These are phyloP conservation scores for Antedon bifida DNA, from an alignment of 35 echinoderm and acorn worm genomes.

Conservation along the genomic window DNA sequence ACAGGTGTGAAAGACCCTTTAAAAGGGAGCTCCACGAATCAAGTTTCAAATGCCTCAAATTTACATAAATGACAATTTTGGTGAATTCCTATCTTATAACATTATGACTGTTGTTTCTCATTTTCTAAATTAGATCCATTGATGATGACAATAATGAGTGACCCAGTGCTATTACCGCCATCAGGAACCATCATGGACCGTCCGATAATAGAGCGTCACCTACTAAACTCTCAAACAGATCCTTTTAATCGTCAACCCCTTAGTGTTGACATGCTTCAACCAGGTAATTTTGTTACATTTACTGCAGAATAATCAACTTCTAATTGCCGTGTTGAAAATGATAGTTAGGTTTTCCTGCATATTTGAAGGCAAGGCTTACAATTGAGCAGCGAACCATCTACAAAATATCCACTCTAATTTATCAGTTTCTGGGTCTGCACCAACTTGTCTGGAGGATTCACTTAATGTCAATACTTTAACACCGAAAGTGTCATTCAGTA, in stretches of 20 bases:
- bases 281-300: conserved; percentile 21
- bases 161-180: conserved; percentile 72
- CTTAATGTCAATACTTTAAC: too few relatives aligned
- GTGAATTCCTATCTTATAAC: neutral
- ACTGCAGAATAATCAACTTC: neutral
- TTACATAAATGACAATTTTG: neutral
- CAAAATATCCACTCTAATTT: too few relatives aligned
- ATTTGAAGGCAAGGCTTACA: too few relatives aligned
- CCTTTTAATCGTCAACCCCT: conserved; percentile 72
- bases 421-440: too few relatives aligned
- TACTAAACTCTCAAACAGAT: conserved; percentile 91
- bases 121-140: conserved; percentile 72
- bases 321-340: neutral
- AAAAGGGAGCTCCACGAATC: too few relatives aligned
- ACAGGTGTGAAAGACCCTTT: too few relatives aligned
- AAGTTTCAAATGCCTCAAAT: neutral
- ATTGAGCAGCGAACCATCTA: too few relatives aligned
- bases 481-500: too few relatives aligned
- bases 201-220: conserved; percentile 79
- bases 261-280: conserved; percentile 57
- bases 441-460: too few relatives aligned
- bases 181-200: conserved; percentile 92
- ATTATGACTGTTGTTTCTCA: neutral
- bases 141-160: conserved; percentile 86
- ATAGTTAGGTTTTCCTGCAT: too few relatives aligned